Conservation (phyloP, 2,888 invertebrate species). For the Caenorhabditis sp. region DNA sequence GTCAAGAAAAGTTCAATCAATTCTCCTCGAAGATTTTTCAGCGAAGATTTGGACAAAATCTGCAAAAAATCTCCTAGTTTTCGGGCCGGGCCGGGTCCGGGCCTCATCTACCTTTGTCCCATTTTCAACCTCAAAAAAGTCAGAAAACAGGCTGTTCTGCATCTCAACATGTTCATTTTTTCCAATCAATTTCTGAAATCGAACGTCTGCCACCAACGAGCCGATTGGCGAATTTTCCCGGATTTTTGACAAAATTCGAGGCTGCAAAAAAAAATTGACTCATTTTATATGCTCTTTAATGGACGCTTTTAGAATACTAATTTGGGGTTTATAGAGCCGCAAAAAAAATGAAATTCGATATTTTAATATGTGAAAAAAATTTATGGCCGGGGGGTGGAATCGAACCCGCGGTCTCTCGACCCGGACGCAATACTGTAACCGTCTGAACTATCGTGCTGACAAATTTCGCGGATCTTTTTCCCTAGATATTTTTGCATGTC, state of each 20-base stretch:
- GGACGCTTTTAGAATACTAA: not conserved
- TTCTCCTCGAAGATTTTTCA: slow-evolving; percentile 21
- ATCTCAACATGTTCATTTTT: slow-evolving; percentile 13
- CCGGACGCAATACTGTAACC: too few relatives aligned
- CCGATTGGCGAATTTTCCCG: slow-evolving; percentile 17
- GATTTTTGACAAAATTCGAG: slow-evolving; percentile 23
- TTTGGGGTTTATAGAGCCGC: not conserved
- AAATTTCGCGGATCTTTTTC: too few relatives aligned
- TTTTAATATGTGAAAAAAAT: too few relatives aligned
- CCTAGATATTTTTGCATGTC: too few relatives aligned
- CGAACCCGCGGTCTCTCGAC: too few relatives aligned
- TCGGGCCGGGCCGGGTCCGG: not conserved
- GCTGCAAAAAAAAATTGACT: slow-evolving; percentile 11
- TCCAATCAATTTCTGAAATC: slow-evolving; percentile 20
- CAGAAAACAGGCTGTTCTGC: slow-evolving; percentile 19
- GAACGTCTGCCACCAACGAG: slow-evolving; percentile 28
- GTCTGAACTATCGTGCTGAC: too few relatives aligned
- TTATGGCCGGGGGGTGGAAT: too few relatives aligned
- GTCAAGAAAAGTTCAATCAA: slow-evolving; percentile 27
- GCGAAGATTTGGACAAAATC: slow-evolving; percentile 17
- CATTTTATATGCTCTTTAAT: not conserved
- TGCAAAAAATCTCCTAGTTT: not conserved
- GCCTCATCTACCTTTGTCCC: slow-evolving; percentile 8
- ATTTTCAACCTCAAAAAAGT: slow-evolving; percentile 21
- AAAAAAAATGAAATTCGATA: too few relatives aligned